Evolutionary conservation across 2,797 vertebrate species (phyloP).

Genomic region (Amblyraja radiata): DNA sequence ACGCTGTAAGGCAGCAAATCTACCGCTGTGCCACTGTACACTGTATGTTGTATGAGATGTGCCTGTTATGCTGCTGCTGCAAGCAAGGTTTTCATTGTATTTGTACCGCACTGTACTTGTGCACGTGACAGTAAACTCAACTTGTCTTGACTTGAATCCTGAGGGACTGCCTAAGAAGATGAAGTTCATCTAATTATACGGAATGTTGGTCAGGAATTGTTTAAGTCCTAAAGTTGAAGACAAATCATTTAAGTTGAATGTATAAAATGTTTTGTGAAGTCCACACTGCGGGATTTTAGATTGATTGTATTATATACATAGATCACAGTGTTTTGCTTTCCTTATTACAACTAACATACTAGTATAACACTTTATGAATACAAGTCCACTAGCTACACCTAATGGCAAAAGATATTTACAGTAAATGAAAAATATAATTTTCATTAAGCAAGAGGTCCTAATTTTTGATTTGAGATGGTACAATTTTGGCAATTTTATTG

Average conservation of each 20-base stretch:
- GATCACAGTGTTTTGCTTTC: not conserved
- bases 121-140: no score
- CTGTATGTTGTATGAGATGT: no score
- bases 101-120: no score
- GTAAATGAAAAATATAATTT: not conserved
- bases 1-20: no score
- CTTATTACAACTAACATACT: not conserved
- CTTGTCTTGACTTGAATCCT: no score
- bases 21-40: no score
- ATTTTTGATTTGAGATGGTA: not conserved
- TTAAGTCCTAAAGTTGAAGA: no score
- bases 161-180: no score
- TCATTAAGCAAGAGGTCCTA: not conserved
- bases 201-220: no score
- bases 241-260: not conserved
- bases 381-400: not conserved
- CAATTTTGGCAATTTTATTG: not conserved
- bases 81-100: no score
- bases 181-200: no score
- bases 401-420: not conserved
- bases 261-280: not conserved
- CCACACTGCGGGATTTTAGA: not conserved
- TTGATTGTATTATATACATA: not conserved
- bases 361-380: not conserved
- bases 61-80: no score